Percentiles rank a stretch among this genome's conserved stretches.
Evolutionary conservation across 1,140 invertebrate species (phyloP).

Genomic region (Sesamia nonagrioides): DNA sequence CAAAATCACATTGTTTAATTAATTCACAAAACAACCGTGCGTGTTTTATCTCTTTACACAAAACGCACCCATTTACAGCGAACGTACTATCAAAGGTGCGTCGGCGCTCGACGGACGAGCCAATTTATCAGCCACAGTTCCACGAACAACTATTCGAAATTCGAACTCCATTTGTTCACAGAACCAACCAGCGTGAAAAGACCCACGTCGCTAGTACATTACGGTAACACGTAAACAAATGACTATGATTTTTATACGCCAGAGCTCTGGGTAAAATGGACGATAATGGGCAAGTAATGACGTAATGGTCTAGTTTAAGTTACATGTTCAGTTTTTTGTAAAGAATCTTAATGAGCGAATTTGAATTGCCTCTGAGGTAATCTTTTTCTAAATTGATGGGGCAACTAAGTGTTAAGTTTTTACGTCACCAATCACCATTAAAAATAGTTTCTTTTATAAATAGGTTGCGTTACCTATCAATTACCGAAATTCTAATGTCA

Average conservation of each 20-base stretch:
- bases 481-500: not conserved
- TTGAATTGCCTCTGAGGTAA: conserved; percentile 31
- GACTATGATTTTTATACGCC: conserved; percentile 28
- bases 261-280: conserved; percentile 13
- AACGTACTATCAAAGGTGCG: conserved; percentile 44
- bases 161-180: conserved; percentile 57
- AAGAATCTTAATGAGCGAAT: conserved; percentile 47
- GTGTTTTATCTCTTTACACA: conserved; percentile 27
- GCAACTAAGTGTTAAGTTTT: conserved; percentile 19
- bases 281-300: conserved; percentile 31
- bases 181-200: conserved; percentile 17
- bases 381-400: conserved; percentile 21
- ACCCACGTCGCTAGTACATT: conserved; percentile 23
- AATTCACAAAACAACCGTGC: conserved; percentile 24
- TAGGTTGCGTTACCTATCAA: not conserved
- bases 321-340: conserved; percentile 33
- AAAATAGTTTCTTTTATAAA: conserved; percentile 6
- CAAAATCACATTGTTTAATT: not conserved
- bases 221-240: conserved; percentile 32
- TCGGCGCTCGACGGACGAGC: conserved; percentile 56
- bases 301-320: conserved; percentile 45
- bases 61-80: conserved; percentile 29
- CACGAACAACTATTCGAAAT: conserved; percentile 61
- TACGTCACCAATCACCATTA: not conserved
- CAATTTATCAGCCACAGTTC: conserved; percentile 68